Conservation (phyloP, 92 coral and sea anemone genomes). For the Porites rus region DNA sequence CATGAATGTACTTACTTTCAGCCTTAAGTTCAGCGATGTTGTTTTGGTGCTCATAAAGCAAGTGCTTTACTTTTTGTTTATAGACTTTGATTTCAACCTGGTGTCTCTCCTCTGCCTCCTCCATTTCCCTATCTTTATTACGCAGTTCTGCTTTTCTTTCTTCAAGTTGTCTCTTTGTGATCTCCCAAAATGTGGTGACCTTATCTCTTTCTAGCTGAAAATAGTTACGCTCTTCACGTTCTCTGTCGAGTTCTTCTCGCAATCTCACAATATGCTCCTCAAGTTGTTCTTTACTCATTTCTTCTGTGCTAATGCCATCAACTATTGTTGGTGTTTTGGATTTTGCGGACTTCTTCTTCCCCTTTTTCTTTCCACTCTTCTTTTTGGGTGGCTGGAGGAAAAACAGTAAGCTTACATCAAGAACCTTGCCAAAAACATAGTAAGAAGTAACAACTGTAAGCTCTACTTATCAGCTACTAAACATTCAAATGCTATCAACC, state of each 20-base stretch:
- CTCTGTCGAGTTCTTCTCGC: constrained; percentile 96
- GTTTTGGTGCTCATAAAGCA: constrained; percentile 96
- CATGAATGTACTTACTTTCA: constrained; percentile 78
- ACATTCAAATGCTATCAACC: neutral
- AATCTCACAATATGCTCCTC: constrained; percentile 97
- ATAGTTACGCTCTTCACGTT: constrained; percentile 96
- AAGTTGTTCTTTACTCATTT: constrained; percentile 97
- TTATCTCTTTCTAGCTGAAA: constrained; percentile 97
- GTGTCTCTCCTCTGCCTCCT: constrained; percentile 98
- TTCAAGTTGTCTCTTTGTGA: constrained; percentile 91
- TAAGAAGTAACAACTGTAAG: too few species aligned
- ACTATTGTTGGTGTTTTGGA: constrained; percentile 97
- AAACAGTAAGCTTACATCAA: neutral
- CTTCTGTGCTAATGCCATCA: constrained; percentile 99
- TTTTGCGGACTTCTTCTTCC: constrained; percentile 96
- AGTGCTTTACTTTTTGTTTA: constrained; percentile 98
- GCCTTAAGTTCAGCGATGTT: constrained; percentile 98
- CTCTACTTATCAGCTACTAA: neutral
- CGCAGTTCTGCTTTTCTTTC: constrained; percentile 95
- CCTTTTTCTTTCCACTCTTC: constrained; percentile 91
- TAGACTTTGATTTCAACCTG: constrained; percentile 99
- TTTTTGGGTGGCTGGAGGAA: constrained; percentile 88
- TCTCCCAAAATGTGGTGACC: constrained; percentile 99
- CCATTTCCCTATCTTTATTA: constrained; percentile 97
- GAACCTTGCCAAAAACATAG: neutral